Base-by-base conservation (phyloP, 2,888 invertebrate species). In the Amphipyra berbera region DNA sequence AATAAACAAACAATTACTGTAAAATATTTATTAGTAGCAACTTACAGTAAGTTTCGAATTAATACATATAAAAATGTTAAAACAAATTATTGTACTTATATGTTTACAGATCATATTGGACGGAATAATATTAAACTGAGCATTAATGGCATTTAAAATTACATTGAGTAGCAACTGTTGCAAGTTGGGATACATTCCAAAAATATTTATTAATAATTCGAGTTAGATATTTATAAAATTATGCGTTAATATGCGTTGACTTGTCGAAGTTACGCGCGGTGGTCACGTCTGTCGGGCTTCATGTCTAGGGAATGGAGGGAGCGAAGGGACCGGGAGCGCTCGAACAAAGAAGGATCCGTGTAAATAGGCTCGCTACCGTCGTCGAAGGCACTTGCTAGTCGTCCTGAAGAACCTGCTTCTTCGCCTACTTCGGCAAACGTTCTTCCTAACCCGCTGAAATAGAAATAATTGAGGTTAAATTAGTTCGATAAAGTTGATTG, bases 311-410 rank as follows among this genome's bases (percentile, higher is more conserved):
- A 96, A 78, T 96, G 95, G 49, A 97, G 90, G 68, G 96, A 96
- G 74, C 97, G 94, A 38, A 97, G 94, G 53, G 97, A 97, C 84
- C 97, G 95, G 35, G 97, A 97, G 76, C 98, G 96, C 91, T 98
- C 98, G 85, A 98, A 98, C 40, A 98, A 95, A 2, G 98, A 98
- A 0, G 98, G 98, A 91, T 98, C 98, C 0, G 98, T 98, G 91
- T 98, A 98, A 80, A 98, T 98, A 0, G 98, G 98, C 88, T 98
- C 98, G 86, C 98, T 98, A 40, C 98, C 98, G 88, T 98, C 98
- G 85, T 97, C 98, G 84, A 98, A 98, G 13, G 95, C 95, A 64
- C 87, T 94, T 2, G 95, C 93, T 62, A 95, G 76, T 12, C 94
- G 88, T n/a, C 93, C 95, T 69, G 89, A 93, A 15, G 92, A 96